Percentiles rank a stretch among this genome's conserved stretches.
Conservation (phyloP, 2,113 vertebrate species). For the Carollia perspicillata region DNA sequence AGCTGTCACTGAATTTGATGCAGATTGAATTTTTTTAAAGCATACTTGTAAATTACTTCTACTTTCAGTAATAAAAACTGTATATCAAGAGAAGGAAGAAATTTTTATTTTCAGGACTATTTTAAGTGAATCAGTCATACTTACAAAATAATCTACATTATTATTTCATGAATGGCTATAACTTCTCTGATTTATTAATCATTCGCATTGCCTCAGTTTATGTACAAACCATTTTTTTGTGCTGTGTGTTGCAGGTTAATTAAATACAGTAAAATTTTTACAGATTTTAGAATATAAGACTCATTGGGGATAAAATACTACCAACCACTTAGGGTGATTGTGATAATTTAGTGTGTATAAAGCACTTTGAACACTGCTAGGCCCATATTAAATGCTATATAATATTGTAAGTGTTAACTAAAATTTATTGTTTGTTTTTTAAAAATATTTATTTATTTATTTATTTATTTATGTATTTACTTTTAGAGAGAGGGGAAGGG, state of each 20-base stretch:
- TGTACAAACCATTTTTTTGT: not conserved
- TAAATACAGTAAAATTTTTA: not conserved
- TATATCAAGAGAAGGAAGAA: not conserved
- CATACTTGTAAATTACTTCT: not conserved
- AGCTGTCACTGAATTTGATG: conserved; percentile 15
- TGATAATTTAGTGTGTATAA: not conserved
- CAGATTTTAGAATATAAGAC: not conserved
- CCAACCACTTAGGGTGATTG: not conserved
- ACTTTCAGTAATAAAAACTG: not conserved
- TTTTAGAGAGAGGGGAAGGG: no score
- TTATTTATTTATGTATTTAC: no score
- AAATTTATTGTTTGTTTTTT: not conserved
- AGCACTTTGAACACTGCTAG: not conserved
- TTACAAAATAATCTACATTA: not conserved
- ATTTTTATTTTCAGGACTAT: conserved; percentile 13
- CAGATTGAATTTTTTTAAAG: conserved; percentile 22
- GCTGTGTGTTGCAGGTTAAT: not conserved
- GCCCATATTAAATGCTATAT: not conserved
- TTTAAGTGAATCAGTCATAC: not conserved
- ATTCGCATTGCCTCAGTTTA: no score
- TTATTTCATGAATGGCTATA: not conserved
- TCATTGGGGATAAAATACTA: not conserved
- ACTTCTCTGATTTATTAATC: not conserved
- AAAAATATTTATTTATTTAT: no score
- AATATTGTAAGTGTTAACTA: not conserved